Evolutionary conservation across 2,888 invertebrate genomes (phyloP).

Genomic region (Chaetogeoica ovagalla): DNA sequence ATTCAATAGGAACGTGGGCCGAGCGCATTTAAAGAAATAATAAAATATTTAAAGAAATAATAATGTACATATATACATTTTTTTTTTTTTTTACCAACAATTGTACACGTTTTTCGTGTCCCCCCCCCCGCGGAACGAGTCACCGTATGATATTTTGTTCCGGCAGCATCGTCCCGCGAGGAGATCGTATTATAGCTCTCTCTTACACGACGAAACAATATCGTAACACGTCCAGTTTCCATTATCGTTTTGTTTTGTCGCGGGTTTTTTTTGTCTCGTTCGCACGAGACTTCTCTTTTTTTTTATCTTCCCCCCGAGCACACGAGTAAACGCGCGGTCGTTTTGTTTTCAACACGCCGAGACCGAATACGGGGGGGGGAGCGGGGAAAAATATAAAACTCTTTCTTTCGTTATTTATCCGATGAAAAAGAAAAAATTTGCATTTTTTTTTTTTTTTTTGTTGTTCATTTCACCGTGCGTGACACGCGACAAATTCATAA

Average conservation of each 20-base stretch:
- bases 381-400: background rate
- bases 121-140: conserved; percentile 7
- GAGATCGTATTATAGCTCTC: too few relatives aligned
- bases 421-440: too few relatives aligned
- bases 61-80: too few relatives aligned
- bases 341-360: background rate
- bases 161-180: background rate
- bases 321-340: background rate
- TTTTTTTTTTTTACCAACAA: background rate
- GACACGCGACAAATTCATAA: too few relatives aligned
- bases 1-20: too few relatives aligned
- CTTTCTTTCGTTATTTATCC: background rate
- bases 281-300: background rate
- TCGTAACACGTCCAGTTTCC: conserved; percentile 1
- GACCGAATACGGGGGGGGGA: too few relatives aligned
- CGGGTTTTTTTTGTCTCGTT: background rate
- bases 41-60: too few relatives aligned
- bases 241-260: conserved; percentile 5
- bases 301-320: background rate
- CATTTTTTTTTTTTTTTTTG: background rate
- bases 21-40: too few relatives aligned
- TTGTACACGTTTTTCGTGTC: conserved; percentile 27
- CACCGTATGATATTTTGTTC: conserved; percentile 10
- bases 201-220: too few relatives aligned
- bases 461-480: background rate